Evolutionary conservation across 2,113 vertebrate species (phyloP).

Genomic region (Larimichthys polyactis): DNA sequence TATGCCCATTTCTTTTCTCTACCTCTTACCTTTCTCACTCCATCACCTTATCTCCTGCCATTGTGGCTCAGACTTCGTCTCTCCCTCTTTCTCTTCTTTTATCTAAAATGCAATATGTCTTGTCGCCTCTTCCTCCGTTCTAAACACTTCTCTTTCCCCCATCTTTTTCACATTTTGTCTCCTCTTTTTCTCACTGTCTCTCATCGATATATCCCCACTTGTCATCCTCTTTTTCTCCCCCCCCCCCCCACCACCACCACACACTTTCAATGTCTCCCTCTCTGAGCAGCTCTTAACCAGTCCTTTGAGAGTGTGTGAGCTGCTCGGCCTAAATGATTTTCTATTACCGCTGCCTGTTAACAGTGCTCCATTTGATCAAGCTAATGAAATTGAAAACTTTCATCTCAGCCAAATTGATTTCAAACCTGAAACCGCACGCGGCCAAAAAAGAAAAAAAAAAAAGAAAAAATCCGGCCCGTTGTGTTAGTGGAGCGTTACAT

Average conservation of each 20-base stretch:
- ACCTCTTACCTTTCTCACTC: neutral
- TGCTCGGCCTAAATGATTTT: constrained; percentile 81
- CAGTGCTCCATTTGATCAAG: constrained; percentile 84
- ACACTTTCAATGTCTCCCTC: constrained; percentile 46
- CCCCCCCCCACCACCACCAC: neutral
- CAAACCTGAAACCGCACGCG: constrained; percentile 69
- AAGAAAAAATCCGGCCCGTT: neutral
- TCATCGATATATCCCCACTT: constrained; percentile 42
- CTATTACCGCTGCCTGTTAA: constrained; percentile 84
- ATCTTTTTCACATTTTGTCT: constrained; percentile 33
- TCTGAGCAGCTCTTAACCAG: constrained; percentile 69
- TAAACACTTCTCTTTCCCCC: neutral
- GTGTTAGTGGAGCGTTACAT: constrained; percentile 55
- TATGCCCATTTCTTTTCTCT: constrained; percentile 13
- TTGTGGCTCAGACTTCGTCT: constrained; percentile 10
- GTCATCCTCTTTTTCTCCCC: constrained; percentile 16
- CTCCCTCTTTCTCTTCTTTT: constrained; percentile 1
- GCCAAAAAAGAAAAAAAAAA: neutral
- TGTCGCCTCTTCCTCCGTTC: constrained; percentile 6
- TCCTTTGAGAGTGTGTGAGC: constrained; percentile 74
- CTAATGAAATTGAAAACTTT: constrained; percentile 87
- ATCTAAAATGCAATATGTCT: constrained; percentile 31
- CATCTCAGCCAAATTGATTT: constrained; percentile 85
- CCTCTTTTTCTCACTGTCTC: neutral
- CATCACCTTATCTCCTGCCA: constrained; percentile 22